These are phyloP conservation scores for Luehdorfia chinensis DNA, from an alignment of 1,140 invertebrate genomes.

Conservation along the genomic window DNA sequence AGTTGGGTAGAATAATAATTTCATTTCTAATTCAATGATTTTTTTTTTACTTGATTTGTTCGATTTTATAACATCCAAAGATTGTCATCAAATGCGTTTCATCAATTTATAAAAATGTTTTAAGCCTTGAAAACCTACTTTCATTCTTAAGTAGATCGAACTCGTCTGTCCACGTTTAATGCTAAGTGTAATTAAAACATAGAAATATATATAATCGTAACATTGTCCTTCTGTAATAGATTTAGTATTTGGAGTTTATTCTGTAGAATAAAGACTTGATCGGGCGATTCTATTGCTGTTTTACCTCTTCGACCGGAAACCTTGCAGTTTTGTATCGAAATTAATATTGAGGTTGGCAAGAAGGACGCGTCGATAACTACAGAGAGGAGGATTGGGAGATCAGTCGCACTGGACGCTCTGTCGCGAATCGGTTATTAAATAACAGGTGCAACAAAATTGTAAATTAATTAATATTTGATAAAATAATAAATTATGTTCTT, in stretches of 20 bases:
- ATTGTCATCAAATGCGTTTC: too few species aligned
- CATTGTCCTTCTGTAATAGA: background rate
- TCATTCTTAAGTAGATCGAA: background rate
- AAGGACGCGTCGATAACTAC: too few species aligned
- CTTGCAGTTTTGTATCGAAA: too few species aligned
- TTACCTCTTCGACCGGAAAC: background rate
- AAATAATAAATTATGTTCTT: too few species aligned
- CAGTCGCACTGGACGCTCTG: too few species aligned
- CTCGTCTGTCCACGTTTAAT: slow-evolving; percentile 3
- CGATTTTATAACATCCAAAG: slow-evolving; percentile 26
- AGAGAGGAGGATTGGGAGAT: too few species aligned
- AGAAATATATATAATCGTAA: background rate
- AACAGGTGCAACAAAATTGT: too few species aligned
- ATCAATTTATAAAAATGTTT: background rate
- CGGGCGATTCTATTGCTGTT: background rate
- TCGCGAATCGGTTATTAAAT: too few species aligned
- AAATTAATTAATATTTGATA: too few species aligned
- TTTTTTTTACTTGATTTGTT: slow-evolving; percentile 28
- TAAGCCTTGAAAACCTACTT: background rate
- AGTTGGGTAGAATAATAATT: slow-evolving; percentile 5
- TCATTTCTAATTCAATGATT: too few species aligned
- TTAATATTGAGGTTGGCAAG: too few species aligned
- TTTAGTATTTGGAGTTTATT: background rate
- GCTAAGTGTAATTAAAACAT: background rate
- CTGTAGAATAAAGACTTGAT: background rate